Base-by-base conservation (phyloP, 2,113 vertebrate genomes). In the rat (Rattus norvegicus) region DNA sequence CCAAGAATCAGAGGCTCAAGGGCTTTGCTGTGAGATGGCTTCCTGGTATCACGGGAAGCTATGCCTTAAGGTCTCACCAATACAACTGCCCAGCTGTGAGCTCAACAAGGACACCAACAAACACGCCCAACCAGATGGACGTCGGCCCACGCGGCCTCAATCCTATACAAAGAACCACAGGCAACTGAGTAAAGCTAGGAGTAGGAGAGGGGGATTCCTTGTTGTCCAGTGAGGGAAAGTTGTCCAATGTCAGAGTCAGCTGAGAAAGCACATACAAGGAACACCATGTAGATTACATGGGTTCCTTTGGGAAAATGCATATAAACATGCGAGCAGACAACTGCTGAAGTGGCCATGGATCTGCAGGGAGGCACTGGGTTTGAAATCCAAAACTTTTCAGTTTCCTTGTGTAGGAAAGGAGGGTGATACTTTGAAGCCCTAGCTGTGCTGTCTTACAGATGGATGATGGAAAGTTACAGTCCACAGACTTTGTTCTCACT, bases 321-420 rank as follows among this genome's bases (percentile, higher is more conserved):
- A 77, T 7, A 49, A 28, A 12, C 43, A 77, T 22, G 10, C 36
- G 39, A 39, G 30, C 7, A n/a, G 39, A 72, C 36, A 72, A 22
- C 17, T 72, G 70, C 70, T 72, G 19, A 72, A 20, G 49, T 10
- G 1, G 30, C 76, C 76, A 33, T 52, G 47, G 33, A 7, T 79
- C 47, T 36, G 33, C 19, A n/a, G 33, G 79, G 22, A 95, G 20
- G 65, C 2, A 69, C 2, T 81, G 4, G 80, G 91, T 59, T 88
- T 93, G 56, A 95, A 94, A 75, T 88, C 47, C 22, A 76, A 88
- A 94, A 92, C 10, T 4, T 95, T 85, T 65, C 70, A 59, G 30
- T 92, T 88, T 90, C 95, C 54, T 87, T 91, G 80, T 16, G 65
- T 16, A 47, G 36, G 7, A 77, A 94, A 87, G 84, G 30, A 36